These are phyloP conservation scores for Cosmia pyralina DNA, from an alignment of 2,888 invertebrate genomes.

Conservation along the genomic window DNA sequence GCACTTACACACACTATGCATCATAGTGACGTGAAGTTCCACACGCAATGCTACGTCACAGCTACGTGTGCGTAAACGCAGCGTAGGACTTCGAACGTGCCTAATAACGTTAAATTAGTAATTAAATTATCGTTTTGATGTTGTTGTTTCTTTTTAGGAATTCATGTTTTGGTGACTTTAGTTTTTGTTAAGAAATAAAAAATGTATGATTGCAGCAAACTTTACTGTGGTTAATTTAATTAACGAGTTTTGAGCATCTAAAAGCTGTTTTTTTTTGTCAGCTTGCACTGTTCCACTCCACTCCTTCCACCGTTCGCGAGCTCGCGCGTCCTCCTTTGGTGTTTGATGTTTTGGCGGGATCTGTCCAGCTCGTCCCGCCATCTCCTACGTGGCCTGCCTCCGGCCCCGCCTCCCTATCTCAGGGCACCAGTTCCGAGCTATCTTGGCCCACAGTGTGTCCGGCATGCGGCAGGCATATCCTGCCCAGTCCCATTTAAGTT, in stretches of 20 bases:
- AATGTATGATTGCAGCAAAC: background rate
- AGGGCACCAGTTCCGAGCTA: too few relatives aligned
- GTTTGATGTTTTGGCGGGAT: too few relatives aligned
- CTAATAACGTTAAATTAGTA: slow-evolving; percentile 7
- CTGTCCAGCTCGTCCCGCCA: too few relatives aligned
- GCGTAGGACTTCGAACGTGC: slow-evolving; percentile 21
- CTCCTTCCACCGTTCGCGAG: too few relatives aligned
- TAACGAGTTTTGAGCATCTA: background rate
- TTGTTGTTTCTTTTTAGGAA: background rate
- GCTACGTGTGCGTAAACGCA: slow-evolving; percentile 19
- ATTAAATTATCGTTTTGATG: slow-evolving; percentile 8
- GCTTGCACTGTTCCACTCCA: too few relatives aligned
- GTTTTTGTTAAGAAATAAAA: background rate
- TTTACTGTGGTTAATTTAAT: background rate
- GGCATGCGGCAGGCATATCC: too few relatives aligned
- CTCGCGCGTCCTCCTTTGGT: too few relatives aligned
- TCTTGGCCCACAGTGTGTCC: too few relatives aligned
- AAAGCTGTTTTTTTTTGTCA: too few relatives aligned
- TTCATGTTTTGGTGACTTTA: background rate
- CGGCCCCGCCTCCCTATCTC: too few relatives aligned
- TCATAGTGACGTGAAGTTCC: background rate
- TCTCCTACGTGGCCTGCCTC: too few relatives aligned
- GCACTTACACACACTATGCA: background rate
- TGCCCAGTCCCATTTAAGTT: too few relatives aligned
- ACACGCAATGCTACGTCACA: slow-evolving; percentile 37